phyloP scores from a whole-genome alignment of 2,888 invertebrate species.

The Eupithecia centaureata region DNA sequence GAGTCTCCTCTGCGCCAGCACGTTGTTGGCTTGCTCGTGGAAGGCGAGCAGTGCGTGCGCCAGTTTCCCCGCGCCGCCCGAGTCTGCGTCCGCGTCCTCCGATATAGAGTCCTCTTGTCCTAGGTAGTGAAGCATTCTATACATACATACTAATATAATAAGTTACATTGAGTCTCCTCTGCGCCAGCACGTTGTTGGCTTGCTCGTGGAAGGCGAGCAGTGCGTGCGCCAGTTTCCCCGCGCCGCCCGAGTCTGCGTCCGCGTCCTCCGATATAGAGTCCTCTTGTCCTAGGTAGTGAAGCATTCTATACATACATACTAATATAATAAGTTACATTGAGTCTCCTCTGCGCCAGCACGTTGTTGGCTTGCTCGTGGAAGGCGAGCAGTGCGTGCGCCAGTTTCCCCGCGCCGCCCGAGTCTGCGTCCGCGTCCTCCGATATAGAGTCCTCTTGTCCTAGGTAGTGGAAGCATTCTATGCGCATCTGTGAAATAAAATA shows the following conservation, averaged over 20 bases:
- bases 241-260: slow-evolving; percentile 84
- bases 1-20: too few relatives aligned
- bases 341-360: slow-evolving; percentile 52
- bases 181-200: too few relatives aligned
- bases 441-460: slow-evolving; percentile 78
- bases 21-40: too few relatives aligned
- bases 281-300: slow-evolving; percentile 91
- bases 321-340: slow-evolving; percentile 49
- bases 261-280: slow-evolving; percentile 82
- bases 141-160: too few relatives aligned
- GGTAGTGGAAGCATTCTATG: slow-evolving; percentile 97
- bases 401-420: slow-evolving; percentile 57
- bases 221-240: too few relatives aligned
- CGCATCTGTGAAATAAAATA: slow-evolving; percentile 84
- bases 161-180: too few relatives aligned
- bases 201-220: too few relatives aligned
- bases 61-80: too few relatives aligned
- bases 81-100: too few relatives aligned
- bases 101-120: too few relatives aligned
- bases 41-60: too few relatives aligned
- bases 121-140: too few relatives aligned
- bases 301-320: slow-evolving; percentile 86
- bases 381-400: slow-evolving; percentile 67
- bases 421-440: slow-evolving; percentile 87
- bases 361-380: slow-evolving; percentile 66